Evolutionary conservation across 2,113 vertebrate species (phyloP).

Genomic region (Datnioides undecimradiatus): DNA sequence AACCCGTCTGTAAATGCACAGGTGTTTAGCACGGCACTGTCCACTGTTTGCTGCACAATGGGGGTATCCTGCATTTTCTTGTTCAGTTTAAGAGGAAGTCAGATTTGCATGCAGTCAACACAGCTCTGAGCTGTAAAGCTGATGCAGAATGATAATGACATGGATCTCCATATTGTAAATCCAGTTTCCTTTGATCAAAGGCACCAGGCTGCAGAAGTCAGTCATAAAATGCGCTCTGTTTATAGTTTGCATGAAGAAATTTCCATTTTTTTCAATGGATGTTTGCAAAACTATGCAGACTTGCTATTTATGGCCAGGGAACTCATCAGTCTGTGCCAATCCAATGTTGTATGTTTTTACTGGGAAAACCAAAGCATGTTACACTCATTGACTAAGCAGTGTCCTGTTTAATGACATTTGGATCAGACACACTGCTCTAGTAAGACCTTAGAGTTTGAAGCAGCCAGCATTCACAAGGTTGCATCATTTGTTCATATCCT

Average conservation of each 20-base stretch:
- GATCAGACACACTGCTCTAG: background rate
- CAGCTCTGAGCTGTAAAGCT: slow-evolving; percentile 41
- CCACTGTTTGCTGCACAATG: slow-evolving; percentile 15
- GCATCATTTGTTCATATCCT: background rate
- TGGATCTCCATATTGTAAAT: slow-evolving; percentile 36
- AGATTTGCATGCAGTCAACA: slow-evolving; percentile 33
- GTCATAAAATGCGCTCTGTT: background rate
- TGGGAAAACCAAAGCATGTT: background rate
- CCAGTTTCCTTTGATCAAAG: slow-evolving; percentile 25
- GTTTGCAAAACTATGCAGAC: slow-evolving; percentile 7
- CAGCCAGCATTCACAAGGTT: background rate
- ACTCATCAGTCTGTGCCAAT: background rate
- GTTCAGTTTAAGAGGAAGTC: slow-evolving; percentile 35
- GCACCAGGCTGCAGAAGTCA: background rate
- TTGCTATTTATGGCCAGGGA: background rate
- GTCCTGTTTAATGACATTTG: background rate
- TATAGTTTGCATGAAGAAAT: background rate
- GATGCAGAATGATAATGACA: slow-evolving; percentile 45
- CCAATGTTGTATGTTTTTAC: background rate
- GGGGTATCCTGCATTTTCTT: slow-evolving; percentile 22
- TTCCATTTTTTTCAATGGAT: slow-evolving; percentile 8
- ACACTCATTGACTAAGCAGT: background rate
- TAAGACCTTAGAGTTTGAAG: background rate
- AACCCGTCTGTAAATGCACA: background rate
- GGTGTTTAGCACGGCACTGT: background rate